Conservation (phyloP, 2,888 invertebrate genomes). For the Ophion obscuratus region DNA sequence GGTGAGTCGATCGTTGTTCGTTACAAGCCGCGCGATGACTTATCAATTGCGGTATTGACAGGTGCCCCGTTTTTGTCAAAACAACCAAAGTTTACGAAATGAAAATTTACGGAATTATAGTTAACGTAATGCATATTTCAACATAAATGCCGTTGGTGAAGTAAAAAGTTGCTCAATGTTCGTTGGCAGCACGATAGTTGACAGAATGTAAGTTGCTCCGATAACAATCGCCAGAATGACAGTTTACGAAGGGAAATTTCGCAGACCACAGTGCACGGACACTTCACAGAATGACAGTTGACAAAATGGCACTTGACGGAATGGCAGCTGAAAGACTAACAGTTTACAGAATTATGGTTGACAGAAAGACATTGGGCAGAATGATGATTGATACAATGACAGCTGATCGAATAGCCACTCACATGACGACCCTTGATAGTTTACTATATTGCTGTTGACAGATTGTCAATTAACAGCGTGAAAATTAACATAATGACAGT, state of each 20-base stretch:
- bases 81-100: background rate
- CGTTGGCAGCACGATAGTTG: background rate
- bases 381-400: too few species aligned
- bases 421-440: background rate
- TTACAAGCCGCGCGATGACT: background rate
- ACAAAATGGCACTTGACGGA: background rate
- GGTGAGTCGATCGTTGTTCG: slow-evolving; percentile 85
- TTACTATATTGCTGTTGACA: background rate
- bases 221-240: background rate
- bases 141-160: background rate
- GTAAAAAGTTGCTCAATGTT: background rate
- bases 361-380: too few species aligned
- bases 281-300: background rate
- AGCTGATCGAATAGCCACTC: background rate
- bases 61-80: background rate
- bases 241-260: background rate
- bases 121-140: background rate
- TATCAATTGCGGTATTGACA: background rate
- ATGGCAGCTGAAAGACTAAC: background rate
- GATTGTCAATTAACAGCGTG: too few species aligned
- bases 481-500: background rate
- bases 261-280: background rate
- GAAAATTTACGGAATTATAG: background rate
- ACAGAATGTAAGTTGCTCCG: background rate
- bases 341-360: too few species aligned